phyloP scores from a whole-genome alignment of 2,797 vertebrate genomes.

The Diceros bicornis region DNA sequence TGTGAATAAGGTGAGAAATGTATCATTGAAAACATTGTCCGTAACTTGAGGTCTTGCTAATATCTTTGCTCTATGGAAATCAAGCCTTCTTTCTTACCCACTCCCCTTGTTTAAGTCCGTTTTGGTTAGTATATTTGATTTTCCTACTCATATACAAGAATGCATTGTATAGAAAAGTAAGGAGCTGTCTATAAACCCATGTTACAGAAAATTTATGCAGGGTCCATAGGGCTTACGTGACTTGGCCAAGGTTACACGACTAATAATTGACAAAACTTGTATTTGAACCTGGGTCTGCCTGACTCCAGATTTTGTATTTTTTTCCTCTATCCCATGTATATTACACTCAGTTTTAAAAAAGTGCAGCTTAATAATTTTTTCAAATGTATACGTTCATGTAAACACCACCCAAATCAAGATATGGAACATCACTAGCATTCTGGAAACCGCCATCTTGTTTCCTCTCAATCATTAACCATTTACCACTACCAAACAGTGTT shows the following conservation, averaged over 20 bases:
- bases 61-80: neutral
- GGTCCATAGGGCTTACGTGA: neutral
- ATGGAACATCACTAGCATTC: neutral
- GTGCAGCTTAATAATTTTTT: neutral
- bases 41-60: neutral
- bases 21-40: neutral
- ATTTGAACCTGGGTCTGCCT: conserved; percentile 9
- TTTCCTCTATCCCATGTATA: neutral
- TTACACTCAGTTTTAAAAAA: neutral
- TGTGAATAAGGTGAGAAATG: neutral
- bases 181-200: neutral
- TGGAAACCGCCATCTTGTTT: neutral
- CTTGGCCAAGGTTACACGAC: neutral
- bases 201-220: neutral
- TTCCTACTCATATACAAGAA: neutral
- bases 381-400: neutral
- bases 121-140: conserved; percentile 46
- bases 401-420: neutral
- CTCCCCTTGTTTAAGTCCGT: neutral
- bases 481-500: neutral
- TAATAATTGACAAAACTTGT: neutral
- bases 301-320: neutral
- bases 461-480: neutral
- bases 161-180: neutral
- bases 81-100: neutral